Base-by-base conservation (phyloP, 2,888 invertebrate species). In the Ormyrus thymus region DNA sequence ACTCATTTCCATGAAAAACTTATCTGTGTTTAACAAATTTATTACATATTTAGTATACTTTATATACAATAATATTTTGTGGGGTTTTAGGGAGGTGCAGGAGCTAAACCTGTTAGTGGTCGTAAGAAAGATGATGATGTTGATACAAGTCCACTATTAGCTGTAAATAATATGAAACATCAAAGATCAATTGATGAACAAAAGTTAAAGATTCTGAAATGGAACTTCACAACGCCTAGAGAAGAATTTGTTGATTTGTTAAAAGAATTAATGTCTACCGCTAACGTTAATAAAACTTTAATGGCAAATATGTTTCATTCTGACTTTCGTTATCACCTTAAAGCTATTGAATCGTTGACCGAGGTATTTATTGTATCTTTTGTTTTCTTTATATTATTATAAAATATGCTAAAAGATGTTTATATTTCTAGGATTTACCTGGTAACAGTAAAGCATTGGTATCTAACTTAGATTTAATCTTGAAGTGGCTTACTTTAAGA, bases 401-500 rank as follows among this genome's bases (percentile, higher is more conserved):
- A 15, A 46, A 56, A 7, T 45, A 13, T 13, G 46, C 1, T 13
- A n/a, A 11, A 53, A 29, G 6, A 13, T 61, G 7, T 64, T 71
- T 11, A 51, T 76, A 66, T 59, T 83, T 86, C 13, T 85, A 93
- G 91, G 97, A 97, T 90, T 90, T 97, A 70, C 92, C 94, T 5
- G 93, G 93, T n/a, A 95, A 96, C 85, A 93, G 93, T 58, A 93
- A 94, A 84, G 95, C 97, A 0, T 92, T 98, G 59, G 93, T 97
- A 83, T 94, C 95, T 29, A 99, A 99, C 91, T 92, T 98, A 81
- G 99, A 99, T 92, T 91, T 99, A 81, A 95, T 99, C 75, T 93
- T 99, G 64, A 98, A 98, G 89, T 99, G 99, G 99, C 90, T 98
- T 84, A 98, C 98, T 0, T 91, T 99, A 65, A 92, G 99, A 80